Percentiles rank a stretch among this genome's conserved stretches.
Conservation (phyloP, 2,888 invertebrate genomes). For the Petrolisthes manimaculis region DNA sequence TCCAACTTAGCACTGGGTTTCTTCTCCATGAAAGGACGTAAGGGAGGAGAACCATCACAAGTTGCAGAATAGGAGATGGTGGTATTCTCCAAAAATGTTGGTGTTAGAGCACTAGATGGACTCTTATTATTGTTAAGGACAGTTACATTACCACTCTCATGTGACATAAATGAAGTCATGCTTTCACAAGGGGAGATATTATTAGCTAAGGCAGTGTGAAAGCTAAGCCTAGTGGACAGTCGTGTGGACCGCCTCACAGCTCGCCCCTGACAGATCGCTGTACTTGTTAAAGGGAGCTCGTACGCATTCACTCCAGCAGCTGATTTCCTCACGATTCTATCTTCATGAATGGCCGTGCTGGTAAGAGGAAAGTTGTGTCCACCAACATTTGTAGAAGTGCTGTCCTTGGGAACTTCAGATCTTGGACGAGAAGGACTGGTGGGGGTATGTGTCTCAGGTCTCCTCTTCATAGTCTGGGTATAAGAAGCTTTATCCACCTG, state of each 20-base stretch:
- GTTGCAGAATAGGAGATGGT: background rate
- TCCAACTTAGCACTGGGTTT: background rate
- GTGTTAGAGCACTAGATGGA: background rate
- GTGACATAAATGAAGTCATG: background rate
- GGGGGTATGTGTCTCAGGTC: too few species aligned
- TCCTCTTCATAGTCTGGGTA: too few species aligned
- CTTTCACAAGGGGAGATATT: background rate
- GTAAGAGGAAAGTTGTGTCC: too few species aligned
- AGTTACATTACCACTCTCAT: background rate
- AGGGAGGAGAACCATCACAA: background rate
- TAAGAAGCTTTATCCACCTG: too few species aligned
- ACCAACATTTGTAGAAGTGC: too few species aligned
- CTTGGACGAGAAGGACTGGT: too few species aligned
- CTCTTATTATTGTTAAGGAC: background rate
- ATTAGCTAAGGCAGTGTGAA: constrained; percentile 15
- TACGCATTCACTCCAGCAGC: background rate
- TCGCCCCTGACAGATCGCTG: constrained; percentile 30
- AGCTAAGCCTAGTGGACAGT: constrained; percentile 26
- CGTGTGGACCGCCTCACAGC: constrained; percentile 42
- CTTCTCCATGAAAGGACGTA: background rate
- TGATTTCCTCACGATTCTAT: background rate
- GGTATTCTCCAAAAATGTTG: background rate
- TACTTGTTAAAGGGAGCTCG: constrained; percentile 41
- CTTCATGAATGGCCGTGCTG: background rate
- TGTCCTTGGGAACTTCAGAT: too few species aligned